phyloP scores from a whole-genome alignment of 1,140 invertebrate genomes.

The Nixonia krombeini region DNA sequence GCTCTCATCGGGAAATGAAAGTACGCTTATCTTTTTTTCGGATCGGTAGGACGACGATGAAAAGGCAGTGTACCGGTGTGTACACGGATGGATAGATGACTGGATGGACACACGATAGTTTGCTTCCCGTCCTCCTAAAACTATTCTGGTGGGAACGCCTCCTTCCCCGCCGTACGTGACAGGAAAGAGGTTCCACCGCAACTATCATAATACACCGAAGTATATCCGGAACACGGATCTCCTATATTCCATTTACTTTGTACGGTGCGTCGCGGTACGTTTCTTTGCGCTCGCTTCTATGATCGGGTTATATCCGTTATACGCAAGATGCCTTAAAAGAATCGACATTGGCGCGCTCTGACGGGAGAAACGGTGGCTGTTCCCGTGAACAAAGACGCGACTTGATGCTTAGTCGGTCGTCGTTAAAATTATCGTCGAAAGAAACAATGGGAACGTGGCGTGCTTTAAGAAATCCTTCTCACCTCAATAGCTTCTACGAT shows the following conservation, averaged over 20 bases:
- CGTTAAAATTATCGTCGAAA: no score
- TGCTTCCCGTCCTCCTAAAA: conserved; percentile 62
- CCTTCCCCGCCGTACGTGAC: conserved; percentile 50
- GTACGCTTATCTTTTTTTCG: no score
- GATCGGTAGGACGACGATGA: no score
- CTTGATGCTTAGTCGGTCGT: no score
- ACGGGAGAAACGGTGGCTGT: not conserved
- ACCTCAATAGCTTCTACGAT: no score
- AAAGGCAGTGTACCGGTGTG: no score
- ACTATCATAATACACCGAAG: conserved; percentile 62
- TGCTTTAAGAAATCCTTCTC: no score
- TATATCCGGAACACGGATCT: conserved; percentile 58
- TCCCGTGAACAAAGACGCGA: no score
- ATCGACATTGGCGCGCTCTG: conserved; percentile 11
- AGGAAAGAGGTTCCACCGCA: conserved; percentile 63
- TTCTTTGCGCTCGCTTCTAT: conserved; percentile 29
- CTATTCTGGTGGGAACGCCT: conserved; percentile 58
- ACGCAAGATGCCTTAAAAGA: conserved; percentile 30
- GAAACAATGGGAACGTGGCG: no score
- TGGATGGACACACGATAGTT: conserved; percentile 62
- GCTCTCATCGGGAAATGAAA: no score
- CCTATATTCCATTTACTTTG: conserved; percentile 47
- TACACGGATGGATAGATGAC: conserved; percentile 38
- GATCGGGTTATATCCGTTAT: conserved; percentile 36
- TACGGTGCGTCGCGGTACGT: conserved; percentile 27